Base-by-base conservation (phyloP, 2,113 vertebrate genomes). In the Epinephelus fuscoguttatus region DNA sequence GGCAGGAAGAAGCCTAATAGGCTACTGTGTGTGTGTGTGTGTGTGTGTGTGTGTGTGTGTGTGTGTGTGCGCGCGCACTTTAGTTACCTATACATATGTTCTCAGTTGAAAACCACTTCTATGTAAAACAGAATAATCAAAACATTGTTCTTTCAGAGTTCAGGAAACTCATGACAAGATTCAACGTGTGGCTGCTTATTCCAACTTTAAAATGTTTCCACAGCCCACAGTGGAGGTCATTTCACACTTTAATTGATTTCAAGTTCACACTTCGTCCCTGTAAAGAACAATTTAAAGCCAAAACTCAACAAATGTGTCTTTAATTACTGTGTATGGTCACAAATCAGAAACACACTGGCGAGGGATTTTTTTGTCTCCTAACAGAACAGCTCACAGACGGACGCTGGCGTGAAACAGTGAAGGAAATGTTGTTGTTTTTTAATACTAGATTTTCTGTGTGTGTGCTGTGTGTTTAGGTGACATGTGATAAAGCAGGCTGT, bases 61-160 rank as follows among this genome's bases (percentile, higher is more conserved):
- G 57, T 59, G 55, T 30, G 66, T 59, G 59, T 45, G 42, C 42
- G 47, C 1, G 33, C 8, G 12, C 0, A 17, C 52, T 56, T 50
- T 7, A 64, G 50, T 53, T 57, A 18, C 3, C 0, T 49, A 62
- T 64, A 49, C 27, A 33, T 52, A n/a, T n/a, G 30, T 56, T 64
- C 40, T 37, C 42, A 70, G 52, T 37, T 56, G 18, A 71, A 72
- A 85, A 61, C 40, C 73, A 81, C 78, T 70, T 63, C 1, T 37
- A 81, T 81, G 25, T 82, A 49, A 74, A 80, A 37, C 23, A 17
- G 70, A 79, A 70, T 72, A 84, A 82, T 88, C 84, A 80, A 66
- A 86, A 86, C 63, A 50, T 25, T 33, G 21, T 62, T 40, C 55
- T 47, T 62, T 82, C 11, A 86, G 50, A 70, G 70, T 84, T 82